These are phyloP conservation scores for Falcunculus frontatus DNA, from an alignment of 2,113 vertebrate species.

Conservation along the genomic window DNA sequence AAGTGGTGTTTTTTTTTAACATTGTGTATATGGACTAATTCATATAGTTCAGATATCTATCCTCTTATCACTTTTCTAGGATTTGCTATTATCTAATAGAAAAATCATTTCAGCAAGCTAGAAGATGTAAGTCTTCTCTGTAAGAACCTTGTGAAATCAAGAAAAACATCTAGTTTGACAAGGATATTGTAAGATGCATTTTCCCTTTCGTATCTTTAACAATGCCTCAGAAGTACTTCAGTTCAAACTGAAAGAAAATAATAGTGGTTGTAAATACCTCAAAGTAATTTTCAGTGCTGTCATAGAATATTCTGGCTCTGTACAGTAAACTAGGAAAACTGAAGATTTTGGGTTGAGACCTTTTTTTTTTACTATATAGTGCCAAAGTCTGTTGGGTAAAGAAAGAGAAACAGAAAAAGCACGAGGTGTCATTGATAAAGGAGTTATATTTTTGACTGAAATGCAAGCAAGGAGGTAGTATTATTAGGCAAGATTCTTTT, in stretches of 20 bases:
- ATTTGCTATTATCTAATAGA: neutral
- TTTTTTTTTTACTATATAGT: neutral
- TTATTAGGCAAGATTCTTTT: neutral
- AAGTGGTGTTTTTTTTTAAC: neutral
- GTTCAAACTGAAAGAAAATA: neutral
- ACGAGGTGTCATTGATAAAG: neutral
- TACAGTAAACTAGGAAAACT: neutral
- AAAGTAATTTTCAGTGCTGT: neutral
- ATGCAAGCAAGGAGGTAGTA: neutral
- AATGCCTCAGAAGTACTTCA: neutral
- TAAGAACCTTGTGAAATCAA: neutral
- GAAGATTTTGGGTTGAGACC: neutral
- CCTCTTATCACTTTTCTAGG: neutral
- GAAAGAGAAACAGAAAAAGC: neutral
- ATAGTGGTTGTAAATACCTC: neutral
- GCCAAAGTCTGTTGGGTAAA: neutral
- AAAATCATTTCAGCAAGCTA: neutral
- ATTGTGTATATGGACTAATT: neutral
- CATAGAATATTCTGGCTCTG: neutral
- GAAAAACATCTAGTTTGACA: neutral
- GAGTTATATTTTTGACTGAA: neutral
- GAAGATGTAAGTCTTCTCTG: neutral
- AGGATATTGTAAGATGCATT: neutral
- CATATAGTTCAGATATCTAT: neutral
- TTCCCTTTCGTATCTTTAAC: neutral